Percentiles rank a stretch among this genome's conserved stretches.
These are phyloP conservation scores for Trichopoda pennipes DNA, from an alignment of 2,888 invertebrate species.

Conservation along the genomic window DNA sequence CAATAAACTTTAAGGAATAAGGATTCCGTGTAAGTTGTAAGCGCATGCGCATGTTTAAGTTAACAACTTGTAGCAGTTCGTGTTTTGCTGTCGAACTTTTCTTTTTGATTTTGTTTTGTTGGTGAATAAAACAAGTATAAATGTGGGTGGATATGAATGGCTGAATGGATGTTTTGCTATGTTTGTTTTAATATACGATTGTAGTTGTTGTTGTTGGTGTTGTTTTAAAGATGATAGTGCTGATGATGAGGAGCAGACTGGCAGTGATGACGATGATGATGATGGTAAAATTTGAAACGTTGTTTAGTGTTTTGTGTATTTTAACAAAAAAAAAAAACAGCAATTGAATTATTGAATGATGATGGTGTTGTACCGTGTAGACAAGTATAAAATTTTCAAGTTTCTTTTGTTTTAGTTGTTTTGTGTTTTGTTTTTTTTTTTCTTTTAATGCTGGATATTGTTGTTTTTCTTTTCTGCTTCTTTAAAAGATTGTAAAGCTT, in stretches of 20 bases:
- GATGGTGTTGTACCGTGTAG: slow-evolving; percentile 62
- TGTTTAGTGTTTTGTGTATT: slow-evolving; percentile 32
- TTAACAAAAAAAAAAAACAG: slow-evolving; percentile 1
- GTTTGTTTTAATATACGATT: slow-evolving; percentile 58
- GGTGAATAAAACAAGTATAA: slow-evolving; percentile 59
- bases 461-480: slow-evolving; percentile 45
- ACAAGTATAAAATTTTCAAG: slow-evolving; percentile 55
- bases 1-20: slow-evolving; percentile 60
- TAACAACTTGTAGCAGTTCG: slow-evolving; percentile 77
- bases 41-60: slow-evolving; percentile 77
- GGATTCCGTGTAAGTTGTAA: slow-evolving; percentile 72
- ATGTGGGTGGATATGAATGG: slow-evolving; percentile 75
- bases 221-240: slow-evolving; percentile 70
- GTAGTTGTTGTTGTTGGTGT: slow-evolving; percentile 46
- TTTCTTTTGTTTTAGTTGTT: slow-evolving; percentile 22
- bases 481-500: slow-evolving; percentile 61
- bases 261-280: slow-evolving; percentile 58
- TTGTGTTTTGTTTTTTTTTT: neutral
- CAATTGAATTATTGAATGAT: slow-evolving; percentile 68
- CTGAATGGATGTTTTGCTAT: slow-evolving; percentile 22
- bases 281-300: slow-evolving; percentile 51
- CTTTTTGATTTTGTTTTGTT: slow-evolving; percentile 8
- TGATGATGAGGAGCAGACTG: slow-evolving; percentile 62
- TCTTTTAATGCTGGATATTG: slow-evolving; percentile 8
- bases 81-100: slow-evolving; percentile 65